Conservation (phyloP, 2,888 invertebrate species). For the Trachelus troglodyta region DNA sequence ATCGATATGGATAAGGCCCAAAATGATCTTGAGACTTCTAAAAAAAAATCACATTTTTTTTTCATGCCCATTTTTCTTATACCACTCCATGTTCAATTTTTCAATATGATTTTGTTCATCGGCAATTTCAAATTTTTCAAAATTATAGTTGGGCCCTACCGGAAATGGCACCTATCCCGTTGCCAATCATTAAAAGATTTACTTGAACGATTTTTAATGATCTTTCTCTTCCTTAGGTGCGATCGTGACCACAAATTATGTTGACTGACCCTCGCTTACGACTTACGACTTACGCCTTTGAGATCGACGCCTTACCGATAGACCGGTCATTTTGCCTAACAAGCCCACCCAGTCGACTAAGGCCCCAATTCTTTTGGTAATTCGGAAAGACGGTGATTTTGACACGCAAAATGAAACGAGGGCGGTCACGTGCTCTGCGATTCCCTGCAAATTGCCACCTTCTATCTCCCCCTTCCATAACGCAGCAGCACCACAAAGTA, state of each 20-base stretch:
- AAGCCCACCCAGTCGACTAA: constrained; percentile 18
- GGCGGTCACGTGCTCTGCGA: not conserved
- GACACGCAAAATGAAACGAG: constrained; percentile 15
- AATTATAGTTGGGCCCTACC: not conserved
- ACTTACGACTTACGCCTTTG: not conserved
- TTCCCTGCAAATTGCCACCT: constrained; percentile 16
- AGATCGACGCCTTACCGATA: constrained; percentile 11
- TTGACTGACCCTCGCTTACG: not conserved
- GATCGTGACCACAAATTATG: constrained; percentile 4
- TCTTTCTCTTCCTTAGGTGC: not conserved
- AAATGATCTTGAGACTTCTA: not conserved
- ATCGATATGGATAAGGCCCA: not conserved
- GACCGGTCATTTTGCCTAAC: constrained; percentile 20
- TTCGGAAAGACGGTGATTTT: constrained; percentile 14
- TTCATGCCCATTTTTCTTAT: not conserved
- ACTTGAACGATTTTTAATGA: constrained; percentile 18
- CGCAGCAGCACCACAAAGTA: not conserved
- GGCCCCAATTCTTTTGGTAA: not conserved
- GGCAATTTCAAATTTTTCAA: not conserved
- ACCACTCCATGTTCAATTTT: not conserved
- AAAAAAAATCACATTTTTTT: not conserved
- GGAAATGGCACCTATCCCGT: not conserved
- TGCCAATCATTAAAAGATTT: not conserved
- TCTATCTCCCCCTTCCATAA: not conserved
- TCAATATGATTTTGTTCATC: not conserved